Conservation (phyloP, 2,888 invertebrate genomes). For the Sicus ferrugineus region DNA sequence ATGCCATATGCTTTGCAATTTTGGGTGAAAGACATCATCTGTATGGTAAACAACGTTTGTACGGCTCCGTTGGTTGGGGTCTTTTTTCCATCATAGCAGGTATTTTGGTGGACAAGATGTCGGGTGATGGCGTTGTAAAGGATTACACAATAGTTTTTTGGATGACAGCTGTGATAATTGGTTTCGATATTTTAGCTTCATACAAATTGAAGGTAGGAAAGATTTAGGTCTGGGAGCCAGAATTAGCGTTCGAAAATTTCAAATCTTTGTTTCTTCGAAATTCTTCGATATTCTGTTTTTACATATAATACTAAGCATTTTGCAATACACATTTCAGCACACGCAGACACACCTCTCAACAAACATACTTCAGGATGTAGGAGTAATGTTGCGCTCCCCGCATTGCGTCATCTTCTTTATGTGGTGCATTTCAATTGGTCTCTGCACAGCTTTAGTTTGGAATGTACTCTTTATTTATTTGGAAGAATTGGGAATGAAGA, state of each 20-base stretch:
- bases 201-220: constrained; percentile 69
- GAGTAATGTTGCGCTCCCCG: constrained; percentile 71
- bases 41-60: constrained; percentile 87
- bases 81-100: constrained; percentile 79
- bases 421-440: constrained; percentile 83
- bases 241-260: neutral
- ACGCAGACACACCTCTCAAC: constrained; percentile 72
- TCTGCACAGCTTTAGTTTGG: constrained; percentile 87
- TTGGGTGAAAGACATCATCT: constrained; percentile 77
- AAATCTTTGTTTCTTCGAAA: too few species aligned
- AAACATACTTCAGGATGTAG: constrained; percentile 75
- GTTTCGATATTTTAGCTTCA: constrained; percentile 74
- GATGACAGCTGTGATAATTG: constrained; percentile 73
- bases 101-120: constrained; percentile 78
- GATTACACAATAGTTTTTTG: constrained; percentile 85
- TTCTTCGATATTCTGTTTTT: neutral
- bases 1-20: constrained; percentile 87
- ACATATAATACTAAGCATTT: constrained; percentile 32
- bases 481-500: constrained; percentile 72
- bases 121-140: constrained; percentile 71
- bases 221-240: neutral
- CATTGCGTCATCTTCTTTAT: constrained; percentile 77
- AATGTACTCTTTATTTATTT: constrained; percentile 87
- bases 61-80: constrained; percentile 90
- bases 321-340: too few species aligned